Evolutionary conservation across 2,797 vertebrate genomes (phyloP).

Genomic region (Peromyscus nudipes): DNA sequence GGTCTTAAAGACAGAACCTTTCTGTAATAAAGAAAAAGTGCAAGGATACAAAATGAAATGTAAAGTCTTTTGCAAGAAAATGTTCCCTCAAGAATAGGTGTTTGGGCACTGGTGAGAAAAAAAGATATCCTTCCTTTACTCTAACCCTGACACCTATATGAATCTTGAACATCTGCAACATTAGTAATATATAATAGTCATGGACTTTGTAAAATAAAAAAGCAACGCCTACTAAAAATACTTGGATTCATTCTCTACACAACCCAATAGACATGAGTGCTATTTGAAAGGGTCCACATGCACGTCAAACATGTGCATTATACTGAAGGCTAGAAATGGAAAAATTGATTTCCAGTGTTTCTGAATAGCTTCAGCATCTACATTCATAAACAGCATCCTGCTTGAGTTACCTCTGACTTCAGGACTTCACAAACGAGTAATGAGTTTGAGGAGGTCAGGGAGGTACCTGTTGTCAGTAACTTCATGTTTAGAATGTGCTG

Average conservation of each 20-base stretch:
- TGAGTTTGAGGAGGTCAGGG: slow-evolving; percentile 68
- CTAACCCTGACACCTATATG: slow-evolving; percentile 70
- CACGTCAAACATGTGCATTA: slow-evolving; percentile 44
- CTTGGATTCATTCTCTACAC: slow-evolving; percentile 62
- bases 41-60: slow-evolving; percentile 77
- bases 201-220: slow-evolving; percentile 62
- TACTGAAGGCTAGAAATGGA: slow-evolving; percentile 74
- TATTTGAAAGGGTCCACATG: slow-evolving; percentile 63
- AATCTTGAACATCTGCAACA: slow-evolving; percentile 68
- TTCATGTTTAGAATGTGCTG: slow-evolving; percentile 69
- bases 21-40: slow-evolving; percentile 80
- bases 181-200: slow-evolving; percentile 42
- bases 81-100: slow-evolving; percentile 65
- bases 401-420: slow-evolving; percentile 60
- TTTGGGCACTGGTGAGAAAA: slow-evolving; percentile 65
- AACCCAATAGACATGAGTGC: slow-evolving; percentile 65
- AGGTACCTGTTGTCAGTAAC: slow-evolving; percentile 66
- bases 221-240: slow-evolving; percentile 74
- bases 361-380: slow-evolving; percentile 69
- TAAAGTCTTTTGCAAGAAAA: slow-evolving; percentile 80
- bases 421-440: slow-evolving; percentile 82
- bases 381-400: slow-evolving; percentile 77
- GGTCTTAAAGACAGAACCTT: slow-evolving; percentile 65
- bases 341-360: slow-evolving; percentile 81
- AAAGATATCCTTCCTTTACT: slow-evolving; percentile 50